Evolutionary conservation across 2,113 vertebrate species (phyloP).

Genomic region (Sorex araneus): DNA sequence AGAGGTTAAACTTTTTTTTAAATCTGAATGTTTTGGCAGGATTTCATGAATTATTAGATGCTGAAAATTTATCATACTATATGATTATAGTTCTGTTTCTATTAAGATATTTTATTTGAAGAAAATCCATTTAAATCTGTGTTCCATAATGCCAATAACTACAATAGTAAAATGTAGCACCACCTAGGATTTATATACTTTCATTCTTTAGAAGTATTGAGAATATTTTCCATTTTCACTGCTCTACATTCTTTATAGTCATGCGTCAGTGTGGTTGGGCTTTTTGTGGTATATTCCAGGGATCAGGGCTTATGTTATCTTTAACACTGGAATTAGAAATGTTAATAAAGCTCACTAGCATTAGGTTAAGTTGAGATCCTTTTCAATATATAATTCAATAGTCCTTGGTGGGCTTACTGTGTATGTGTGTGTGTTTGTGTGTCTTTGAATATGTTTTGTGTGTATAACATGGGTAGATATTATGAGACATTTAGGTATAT

Average conservation of each 20-base stretch:
- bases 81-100: slow-evolving; percentile 41
- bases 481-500: not conserved
- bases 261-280: not conserved
- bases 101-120: slow-evolving; percentile 77
- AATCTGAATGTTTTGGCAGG: slow-evolving; percentile 61
- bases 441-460: not conserved
- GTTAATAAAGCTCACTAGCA: not conserved
- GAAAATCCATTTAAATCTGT: slow-evolving; percentile 74
- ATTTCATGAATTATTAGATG: slow-evolving; percentile 53
- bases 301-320: not conserved
- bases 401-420: not conserved
- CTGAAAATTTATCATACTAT: slow-evolving; percentile 59
- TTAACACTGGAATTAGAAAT: slow-evolving; percentile 24
- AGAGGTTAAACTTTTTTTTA: slow-evolving; percentile 68
- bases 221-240: slow-evolving; percentile 71
- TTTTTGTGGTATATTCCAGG: slow-evolving; percentile 37
- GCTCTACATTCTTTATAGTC: slow-evolving; percentile 5
- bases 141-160: slow-evolving; percentile 74
- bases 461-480: not conserved
- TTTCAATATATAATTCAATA: not conserved
- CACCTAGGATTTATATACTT: slow-evolving; percentile 63
- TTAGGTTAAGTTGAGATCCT: not conserved
- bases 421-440: not conserved
- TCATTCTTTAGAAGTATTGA: slow-evolving; percentile 65
- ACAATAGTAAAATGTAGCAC: slow-evolving; percentile 73